phyloP scores from a whole-genome alignment of 1,140 invertebrate genomes.

The Lepidurus arcticus region DNA sequence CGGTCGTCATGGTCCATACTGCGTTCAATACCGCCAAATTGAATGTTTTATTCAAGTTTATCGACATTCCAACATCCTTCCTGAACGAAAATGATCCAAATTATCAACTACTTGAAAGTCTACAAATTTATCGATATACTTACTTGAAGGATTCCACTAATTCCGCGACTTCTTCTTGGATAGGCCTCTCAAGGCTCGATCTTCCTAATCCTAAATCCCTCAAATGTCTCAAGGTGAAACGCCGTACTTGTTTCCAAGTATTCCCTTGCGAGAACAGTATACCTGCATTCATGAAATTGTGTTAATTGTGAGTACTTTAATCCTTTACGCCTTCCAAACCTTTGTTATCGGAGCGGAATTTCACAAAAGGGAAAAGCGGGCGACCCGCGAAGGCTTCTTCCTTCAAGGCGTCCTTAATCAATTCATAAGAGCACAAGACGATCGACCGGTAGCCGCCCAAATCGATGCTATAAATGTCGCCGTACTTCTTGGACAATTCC shows the following conservation, averaged over 20 bases:
- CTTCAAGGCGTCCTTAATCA: slow-evolving; percentile 33
- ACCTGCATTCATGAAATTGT: slow-evolving; percentile 7
- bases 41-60: slow-evolving; percentile 24
- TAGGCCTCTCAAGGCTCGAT: slow-evolving; percentile 35
- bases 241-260: slow-evolving; percentile 36
- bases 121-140: neutral
- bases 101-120: no score
- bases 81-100: no score
- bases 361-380: neutral
- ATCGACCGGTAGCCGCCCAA: slow-evolving; percentile 30
- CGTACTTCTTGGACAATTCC: slow-evolving; percentile 34
- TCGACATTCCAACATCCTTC: neutral
- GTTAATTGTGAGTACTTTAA: no score
- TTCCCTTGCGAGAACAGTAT: slow-evolving; percentile 34
- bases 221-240: slow-evolving; percentile 37
- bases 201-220: slow-evolving; percentile 37
- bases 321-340: no score
- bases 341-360: neutral
- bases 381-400: slow-evolving; percentile 34
- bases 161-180: slow-evolving; percentile 36
- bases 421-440: slow-evolving; percentile 21
- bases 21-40: slow-evolving; percentile 31
- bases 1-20: slow-evolving; percentile 27
- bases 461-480: slow-evolving; percentile 28
- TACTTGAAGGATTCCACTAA: slow-evolving; percentile 29